Evolutionary conservation across 2,113 vertebrate genomes (phyloP), one percentile per base, ranked within the genome.

Genomic region (Salvelinus namaycush): DNA sequence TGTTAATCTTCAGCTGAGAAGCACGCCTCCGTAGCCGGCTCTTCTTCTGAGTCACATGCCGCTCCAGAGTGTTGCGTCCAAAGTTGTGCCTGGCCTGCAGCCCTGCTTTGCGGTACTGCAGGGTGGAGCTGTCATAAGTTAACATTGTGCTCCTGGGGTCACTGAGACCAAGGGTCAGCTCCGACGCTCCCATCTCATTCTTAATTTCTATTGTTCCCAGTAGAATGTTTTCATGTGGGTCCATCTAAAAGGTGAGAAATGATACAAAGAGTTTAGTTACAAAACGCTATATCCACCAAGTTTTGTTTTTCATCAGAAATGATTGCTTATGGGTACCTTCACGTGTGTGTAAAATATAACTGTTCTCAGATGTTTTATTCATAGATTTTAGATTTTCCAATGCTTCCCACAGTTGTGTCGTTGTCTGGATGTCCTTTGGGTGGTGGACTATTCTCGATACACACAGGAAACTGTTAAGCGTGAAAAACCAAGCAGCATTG

Each of bases 151-250:
- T 95, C 68, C 97, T 92, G 12, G 97, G 97, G 92, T 99, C 97
- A 3, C 93, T 89, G 69, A 99, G 94, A 76, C 97, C 97, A 90
- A 99, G 94, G 76, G 96, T 95, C 26, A 97, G 93, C 91, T 99
- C 97, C 0, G 97, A 94, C 2, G 97, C 93, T 4, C 96, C 96
- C 97, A 99, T 97, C 90, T 99, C 98, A 0, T 99, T 99, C 90
- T 99, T 99, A 73, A 99, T 98, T 87, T 99, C 98, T n/a, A 99
- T 93, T 0, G 97, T 97, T 85, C 95, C 97, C 90, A 99, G 90
- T 72, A 99, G 93, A 85, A 99, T 99, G 74, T 98, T 99, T 93
- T 99, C 98, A 27, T 99, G 98, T 0, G 97, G 93, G 72, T 98
- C 97, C 97, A 99, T 99, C 98, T 99, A 89, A 5, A 62, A 77